A percentile compares a stretch with the other conserved stretches of the same genome.
These are phyloP conservation scores for Mustela lutreola DNA, from an alignment of 2,113 vertebrate species.

Conservation along the genomic window DNA sequence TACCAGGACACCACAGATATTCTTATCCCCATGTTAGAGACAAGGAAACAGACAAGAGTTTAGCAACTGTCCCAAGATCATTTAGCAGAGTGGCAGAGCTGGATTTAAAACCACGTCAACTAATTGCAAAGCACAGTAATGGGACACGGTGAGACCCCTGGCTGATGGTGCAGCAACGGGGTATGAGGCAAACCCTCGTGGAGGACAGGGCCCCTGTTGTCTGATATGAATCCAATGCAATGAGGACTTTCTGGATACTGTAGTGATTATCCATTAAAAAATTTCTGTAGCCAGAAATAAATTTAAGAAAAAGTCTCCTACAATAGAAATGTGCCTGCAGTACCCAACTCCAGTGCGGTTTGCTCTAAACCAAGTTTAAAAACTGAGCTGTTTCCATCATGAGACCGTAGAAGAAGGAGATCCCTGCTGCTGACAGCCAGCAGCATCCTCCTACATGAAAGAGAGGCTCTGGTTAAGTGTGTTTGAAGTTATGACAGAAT, in stretches of 20 bases:
- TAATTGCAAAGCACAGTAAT: not conserved
- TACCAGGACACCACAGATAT: not conserved
- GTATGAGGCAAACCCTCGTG: accelerated
- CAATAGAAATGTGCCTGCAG: not conserved
- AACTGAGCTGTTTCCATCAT: not conserved
- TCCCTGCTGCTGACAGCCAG: not conserved
- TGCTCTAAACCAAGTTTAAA: not conserved
- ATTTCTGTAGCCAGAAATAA: not conserved
- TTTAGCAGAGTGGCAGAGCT: not conserved
- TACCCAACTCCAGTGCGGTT: not conserved
- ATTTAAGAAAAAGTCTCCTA: not conserved
- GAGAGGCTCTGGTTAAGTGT: not conserved
- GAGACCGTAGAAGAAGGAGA: not conserved
- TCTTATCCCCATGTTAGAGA: not conserved
- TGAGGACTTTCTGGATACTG: not conserved
- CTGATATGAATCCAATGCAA: not conserved
- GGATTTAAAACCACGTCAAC: not conserved
- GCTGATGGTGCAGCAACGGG: accelerated
- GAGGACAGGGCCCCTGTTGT: not conserved
- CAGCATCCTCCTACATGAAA: not conserved
- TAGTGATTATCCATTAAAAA: not conserved
- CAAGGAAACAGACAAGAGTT: not conserved
- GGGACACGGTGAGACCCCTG: not conserved
- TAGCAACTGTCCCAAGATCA: not conserved
- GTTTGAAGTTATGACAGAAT: not conserved